Evolutionary conservation across 2,888 invertebrate species (phyloP).

Genomic region (Hypomecis punctinalis): DNA sequence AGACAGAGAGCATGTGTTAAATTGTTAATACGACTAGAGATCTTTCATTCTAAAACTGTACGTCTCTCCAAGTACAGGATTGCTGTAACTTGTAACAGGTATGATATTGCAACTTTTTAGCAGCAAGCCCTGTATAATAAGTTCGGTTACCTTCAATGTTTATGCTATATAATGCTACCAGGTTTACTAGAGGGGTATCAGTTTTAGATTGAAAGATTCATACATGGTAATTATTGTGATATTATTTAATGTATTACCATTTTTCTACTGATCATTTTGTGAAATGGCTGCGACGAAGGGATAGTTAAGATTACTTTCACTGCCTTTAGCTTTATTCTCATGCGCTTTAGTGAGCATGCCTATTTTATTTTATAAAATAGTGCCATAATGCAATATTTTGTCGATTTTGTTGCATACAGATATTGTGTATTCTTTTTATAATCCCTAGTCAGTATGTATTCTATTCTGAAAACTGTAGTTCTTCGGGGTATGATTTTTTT

Average conservation of each 20-base stretch:
- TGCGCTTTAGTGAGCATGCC: constrained; percentile 61
- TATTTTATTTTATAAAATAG: constrained; percentile 79
- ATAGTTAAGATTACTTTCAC: constrained; percentile 55
- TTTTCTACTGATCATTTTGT: constrained; percentile 44
- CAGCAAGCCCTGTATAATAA: no score
- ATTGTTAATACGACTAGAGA: constrained; percentile 33
- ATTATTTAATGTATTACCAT: constrained; percentile 54
- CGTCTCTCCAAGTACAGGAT: no score
- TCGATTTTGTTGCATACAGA: constrained; percentile 54
- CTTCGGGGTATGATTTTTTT: constrained; percentile 31
- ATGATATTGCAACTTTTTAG: no score
- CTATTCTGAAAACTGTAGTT: constrained; percentile 47
- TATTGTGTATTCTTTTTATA: constrained; percentile 52
- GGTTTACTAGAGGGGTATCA: no score
- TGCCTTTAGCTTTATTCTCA: constrained; percentile 71
- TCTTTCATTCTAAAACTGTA: no score
- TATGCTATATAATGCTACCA: no score
- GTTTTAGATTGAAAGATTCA: background rate
- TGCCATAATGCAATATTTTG: constrained; percentile 68
- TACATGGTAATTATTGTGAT: constrained; percentile 62
- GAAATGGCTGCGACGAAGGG: constrained; percentile 54
- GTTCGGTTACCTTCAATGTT: no score
- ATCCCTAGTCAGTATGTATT: constrained; percentile 71
- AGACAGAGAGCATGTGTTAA: constrained; percentile 47
- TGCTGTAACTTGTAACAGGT: no score